Conservation (phyloP, 2,888 invertebrate species). For the Caenorhabditis sulstoni region DNA sequence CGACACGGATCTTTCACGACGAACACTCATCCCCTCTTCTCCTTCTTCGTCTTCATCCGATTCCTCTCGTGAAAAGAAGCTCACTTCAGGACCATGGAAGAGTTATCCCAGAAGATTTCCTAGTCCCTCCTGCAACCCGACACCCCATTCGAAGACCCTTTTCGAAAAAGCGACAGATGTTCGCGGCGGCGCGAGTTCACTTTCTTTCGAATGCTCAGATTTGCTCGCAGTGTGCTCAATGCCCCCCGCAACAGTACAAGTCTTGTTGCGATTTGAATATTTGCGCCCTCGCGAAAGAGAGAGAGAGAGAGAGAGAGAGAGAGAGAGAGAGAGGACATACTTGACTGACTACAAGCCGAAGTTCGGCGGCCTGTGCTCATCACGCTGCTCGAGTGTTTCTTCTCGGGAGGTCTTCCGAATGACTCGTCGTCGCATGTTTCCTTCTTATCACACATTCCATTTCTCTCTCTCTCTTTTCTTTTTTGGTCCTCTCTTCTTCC, state of each 20-base stretch:
- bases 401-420: not conserved
- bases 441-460: constrained; percentile 14
- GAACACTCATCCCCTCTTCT: not conserved
- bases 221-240: constrained; percentile 35
- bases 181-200: constrained; percentile 3
- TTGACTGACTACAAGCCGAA: constrained; percentile 55
- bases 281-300: constrained; percentile 13
- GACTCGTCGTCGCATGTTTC: constrained; percentile 14
- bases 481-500: not conserved
- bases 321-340: constrained; percentile 29
- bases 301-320: no score
- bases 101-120: no score
- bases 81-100: no score
- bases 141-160: no score
- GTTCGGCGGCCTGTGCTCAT: constrained; percentile 7
- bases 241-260: constrained; percentile 43
- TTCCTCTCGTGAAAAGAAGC: no score
- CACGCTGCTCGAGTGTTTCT: constrained; percentile 19
- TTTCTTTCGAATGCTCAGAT: constrained; percentile 9
- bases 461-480: not conserved
- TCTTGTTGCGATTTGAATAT: constrained; percentile 53
- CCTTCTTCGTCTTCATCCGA: no score
- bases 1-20: constrained; percentile 19
- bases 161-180: constrained; percentile 5
- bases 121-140: no score